A percentile compares a stretch with the other conserved stretches of the same genome.
Conservation (phyloP, 1,140 invertebrate genomes). For the Hylyphantes graminicola region DNA sequence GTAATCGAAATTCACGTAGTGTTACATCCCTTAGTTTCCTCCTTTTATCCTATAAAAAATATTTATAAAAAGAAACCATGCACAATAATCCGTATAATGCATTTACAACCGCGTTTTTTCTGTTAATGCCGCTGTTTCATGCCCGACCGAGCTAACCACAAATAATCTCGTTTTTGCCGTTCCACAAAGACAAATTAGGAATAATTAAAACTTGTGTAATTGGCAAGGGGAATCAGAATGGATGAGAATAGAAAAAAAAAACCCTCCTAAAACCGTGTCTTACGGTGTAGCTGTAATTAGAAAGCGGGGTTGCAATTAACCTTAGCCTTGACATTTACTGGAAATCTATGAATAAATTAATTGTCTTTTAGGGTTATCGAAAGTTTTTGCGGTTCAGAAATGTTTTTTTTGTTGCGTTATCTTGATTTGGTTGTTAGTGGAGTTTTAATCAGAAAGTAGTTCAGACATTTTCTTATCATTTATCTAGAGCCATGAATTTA, state of each 20-base stretch:
- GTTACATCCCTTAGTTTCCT: no score
- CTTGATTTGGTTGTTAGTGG: neutral
- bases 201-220: constrained; percentile 44
- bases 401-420: no score
- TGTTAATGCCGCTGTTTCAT: constrained; percentile 6
- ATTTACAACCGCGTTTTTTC: neutral
- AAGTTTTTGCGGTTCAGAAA: no score
- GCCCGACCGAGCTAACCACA: constrained; percentile 17
- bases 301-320: constrained; percentile 44
- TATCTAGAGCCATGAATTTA: neutral
- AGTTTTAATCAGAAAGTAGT: constrained; percentile 26
- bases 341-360: constrained; percentile 55
- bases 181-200: neutral
- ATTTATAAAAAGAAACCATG: no score
- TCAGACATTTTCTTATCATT: constrained; percentile 30
- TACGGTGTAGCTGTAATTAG: constrained; percentile 19
- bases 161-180: constrained; percentile 13
- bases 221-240: constrained; percentile 5
- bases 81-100: no score
- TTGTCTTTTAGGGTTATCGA: no score
- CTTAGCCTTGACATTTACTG: constrained; percentile 18
- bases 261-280: neutral
- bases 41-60: no score
- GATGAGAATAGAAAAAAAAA: neutral
- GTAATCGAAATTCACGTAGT: no score